Evolutionary conservation across 2,888 invertebrate species (phyloP).

Genomic region (Acronicta leporina): DNA sequence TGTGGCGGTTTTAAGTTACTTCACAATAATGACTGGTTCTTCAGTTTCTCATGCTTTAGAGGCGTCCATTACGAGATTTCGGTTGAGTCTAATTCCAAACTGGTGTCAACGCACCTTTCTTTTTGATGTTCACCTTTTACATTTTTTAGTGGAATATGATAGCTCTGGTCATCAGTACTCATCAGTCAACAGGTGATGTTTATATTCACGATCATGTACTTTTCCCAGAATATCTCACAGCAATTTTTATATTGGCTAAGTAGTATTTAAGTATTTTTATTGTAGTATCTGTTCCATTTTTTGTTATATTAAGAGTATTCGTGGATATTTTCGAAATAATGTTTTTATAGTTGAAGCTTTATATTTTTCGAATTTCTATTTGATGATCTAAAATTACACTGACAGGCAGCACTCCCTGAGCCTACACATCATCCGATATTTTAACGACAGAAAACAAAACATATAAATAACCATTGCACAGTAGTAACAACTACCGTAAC

Average conservation of each 20-base stretch:
- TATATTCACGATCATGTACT: constrained; percentile 54
- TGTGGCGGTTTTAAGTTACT: constrained; percentile 87
- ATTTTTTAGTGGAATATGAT: constrained; percentile 77
- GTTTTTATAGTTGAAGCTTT: too few relatives aligned
- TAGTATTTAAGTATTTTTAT: background rate
- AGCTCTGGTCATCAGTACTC: constrained; percentile 62
- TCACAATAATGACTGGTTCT: constrained; percentile 85
- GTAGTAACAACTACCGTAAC: constrained; percentile 82
- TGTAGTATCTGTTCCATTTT: background rate
- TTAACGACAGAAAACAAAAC: constrained; percentile 71
- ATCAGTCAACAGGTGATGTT: constrained; percentile 75
- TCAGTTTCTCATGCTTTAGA: constrained; percentile 81
- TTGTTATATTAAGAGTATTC: background rate
- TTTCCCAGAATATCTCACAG: constrained; percentile 1
- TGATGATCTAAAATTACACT: background rate
- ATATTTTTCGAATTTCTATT: background rate
- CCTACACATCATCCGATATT: constrained; percentile 42
- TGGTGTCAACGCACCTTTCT: constrained; percentile 75
- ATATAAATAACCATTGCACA: constrained; percentile 69
- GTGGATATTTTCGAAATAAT: background rate
- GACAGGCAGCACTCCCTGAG: constrained; percentile 13
- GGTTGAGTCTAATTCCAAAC: constrained; percentile 57
- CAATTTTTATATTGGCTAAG: background rate
- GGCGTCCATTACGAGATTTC: constrained; percentile 78
- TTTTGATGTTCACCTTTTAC: constrained; percentile 80